phyloP scores from a whole-genome alignment of 2,888 invertebrate genomes.

The Stenichneumon culpator region DNA sequence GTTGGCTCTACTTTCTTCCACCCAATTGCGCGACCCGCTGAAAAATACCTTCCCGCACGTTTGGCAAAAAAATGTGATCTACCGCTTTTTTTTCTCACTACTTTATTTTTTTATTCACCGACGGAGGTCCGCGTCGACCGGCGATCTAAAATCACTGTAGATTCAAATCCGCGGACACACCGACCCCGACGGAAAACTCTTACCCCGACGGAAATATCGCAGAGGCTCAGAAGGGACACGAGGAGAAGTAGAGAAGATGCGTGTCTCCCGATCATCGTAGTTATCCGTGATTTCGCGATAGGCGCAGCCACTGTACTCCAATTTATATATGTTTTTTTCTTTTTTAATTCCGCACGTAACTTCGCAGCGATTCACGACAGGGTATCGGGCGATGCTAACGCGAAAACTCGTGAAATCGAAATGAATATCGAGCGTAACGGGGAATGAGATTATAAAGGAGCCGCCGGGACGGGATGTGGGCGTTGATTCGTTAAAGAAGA shows the following conservation, averaged over 20 bases:
- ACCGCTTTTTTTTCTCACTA: neutral
- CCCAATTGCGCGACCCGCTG: neutral
- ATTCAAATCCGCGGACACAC: slow-evolving; percentile 7
- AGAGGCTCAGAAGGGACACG: slow-evolving; percentile 67
- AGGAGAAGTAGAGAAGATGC: slow-evolving; percentile 58
- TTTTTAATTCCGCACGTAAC: slow-evolving; percentile 26
- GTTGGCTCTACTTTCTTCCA: neutral
- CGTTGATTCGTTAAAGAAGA: slow-evolving; percentile 68
- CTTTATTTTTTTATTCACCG: neutral
- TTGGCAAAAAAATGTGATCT: neutral
- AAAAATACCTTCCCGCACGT: neutral
- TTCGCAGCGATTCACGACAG: slow-evolving; percentile 11
- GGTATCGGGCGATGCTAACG: slow-evolving; percentile 46
- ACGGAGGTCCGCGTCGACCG: no score
- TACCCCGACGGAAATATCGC: slow-evolving; percentile 74
- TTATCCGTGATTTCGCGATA: neutral
- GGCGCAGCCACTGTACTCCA: neutral
- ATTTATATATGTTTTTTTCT: slow-evolving; percentile 2
- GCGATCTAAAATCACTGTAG: neutral
- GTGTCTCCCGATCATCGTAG: slow-evolving; percentile 47
- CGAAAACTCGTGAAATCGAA: slow-evolving; percentile 61
- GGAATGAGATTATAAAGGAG: slow-evolving; percentile 77
- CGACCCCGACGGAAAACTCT: slow-evolving; percentile 47
- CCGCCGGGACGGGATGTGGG: slow-evolving; percentile 82
- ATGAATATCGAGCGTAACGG: slow-evolving; percentile 59